Percentiles rank a stretch among this genome's conserved stretches.
Evolutionary conservation across 2,797 vertebrate genomes (phyloP).

Genomic region (Gymnopithys bicolor): DNA sequence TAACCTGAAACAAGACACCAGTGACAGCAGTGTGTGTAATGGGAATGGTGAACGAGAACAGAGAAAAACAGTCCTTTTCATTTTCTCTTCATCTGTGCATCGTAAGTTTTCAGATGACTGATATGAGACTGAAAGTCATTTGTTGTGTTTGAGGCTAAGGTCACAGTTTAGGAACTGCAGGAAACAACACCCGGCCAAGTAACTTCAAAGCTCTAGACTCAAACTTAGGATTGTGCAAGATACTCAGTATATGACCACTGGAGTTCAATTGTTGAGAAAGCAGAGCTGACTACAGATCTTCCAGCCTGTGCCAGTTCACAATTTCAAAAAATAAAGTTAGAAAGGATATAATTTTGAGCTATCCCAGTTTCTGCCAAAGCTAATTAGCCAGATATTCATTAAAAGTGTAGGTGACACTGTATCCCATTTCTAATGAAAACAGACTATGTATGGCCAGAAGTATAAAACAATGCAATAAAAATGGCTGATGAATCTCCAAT

Average conservation of each 20-base stretch:
- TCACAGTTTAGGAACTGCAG: neutral
- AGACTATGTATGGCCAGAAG: rapidly evolving
- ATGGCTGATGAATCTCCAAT: neutral
- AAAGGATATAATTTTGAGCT: neutral
- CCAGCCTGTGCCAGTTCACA: neutral
- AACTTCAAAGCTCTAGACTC: neutral
- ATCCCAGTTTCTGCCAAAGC: neutral
- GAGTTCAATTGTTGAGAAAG: neutral
- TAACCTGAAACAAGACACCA: neutral
- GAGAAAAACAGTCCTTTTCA: neutral
- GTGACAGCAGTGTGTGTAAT: neutral
- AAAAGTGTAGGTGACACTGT: neutral
- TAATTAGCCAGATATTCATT: neutral
- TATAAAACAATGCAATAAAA: neutral
- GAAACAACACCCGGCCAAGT: neutral
- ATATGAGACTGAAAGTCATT: neutral
- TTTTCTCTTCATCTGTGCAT: neutral
- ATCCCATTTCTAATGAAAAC: neutral
- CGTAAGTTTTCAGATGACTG: neutral
- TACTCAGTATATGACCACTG: neutral
- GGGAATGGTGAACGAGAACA: neutral
- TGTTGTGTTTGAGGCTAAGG: neutral
- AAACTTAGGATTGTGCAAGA: neutral
- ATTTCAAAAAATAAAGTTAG: neutral
- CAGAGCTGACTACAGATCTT: neutral